These are phyloP conservation scores for Nephrocerus scutellatus DNA, from an alignment of 2,888 invertebrate species.

Conservation along the genomic window DNA sequence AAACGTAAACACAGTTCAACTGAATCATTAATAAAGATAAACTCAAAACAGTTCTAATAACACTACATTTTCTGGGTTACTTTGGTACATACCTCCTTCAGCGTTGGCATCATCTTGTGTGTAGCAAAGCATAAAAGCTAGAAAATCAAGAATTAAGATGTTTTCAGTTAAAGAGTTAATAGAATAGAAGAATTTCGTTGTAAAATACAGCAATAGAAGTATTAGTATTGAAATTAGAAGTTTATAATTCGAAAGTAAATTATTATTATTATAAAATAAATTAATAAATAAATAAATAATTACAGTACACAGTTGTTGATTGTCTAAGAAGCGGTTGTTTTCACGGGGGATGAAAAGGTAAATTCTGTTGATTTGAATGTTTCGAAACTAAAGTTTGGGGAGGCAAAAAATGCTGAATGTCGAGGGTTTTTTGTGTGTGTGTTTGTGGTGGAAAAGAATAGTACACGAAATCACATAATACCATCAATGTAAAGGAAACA, in stretches of 20 bases:
- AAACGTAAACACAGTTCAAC: slow-evolving; percentile 10
- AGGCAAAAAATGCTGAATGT: no score
- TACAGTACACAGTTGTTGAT: slow-evolving; percentile 22
- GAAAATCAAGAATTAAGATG: slow-evolving; percentile 48
- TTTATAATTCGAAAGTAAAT: slow-evolving; percentile 14
- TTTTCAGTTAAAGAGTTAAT: slow-evolving; percentile 20
- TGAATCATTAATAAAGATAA: slow-evolving; percentile 6
- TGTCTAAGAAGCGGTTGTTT: slow-evolving; percentile 7
- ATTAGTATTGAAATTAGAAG: slow-evolving; percentile 18
- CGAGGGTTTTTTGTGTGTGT: no score
- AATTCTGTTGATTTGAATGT: no score
- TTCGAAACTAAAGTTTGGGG: no score
- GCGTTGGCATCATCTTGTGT: slow-evolving; percentile 85
- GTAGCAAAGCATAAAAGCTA: slow-evolving; percentile 91
- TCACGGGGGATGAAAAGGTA: no score
- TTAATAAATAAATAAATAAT: slow-evolving; percentile 34
- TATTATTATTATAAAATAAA: slow-evolving; percentile 20
- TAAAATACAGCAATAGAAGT: slow-evolving; percentile 12
- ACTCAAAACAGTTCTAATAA: slow-evolving; percentile 14
- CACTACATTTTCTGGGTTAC: slow-evolving; percentile 19
- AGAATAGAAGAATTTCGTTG: slow-evolving; percentile 18
- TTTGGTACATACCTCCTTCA: slow-evolving; percentile 75
- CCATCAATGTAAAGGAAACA: no score
- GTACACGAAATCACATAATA: no score
- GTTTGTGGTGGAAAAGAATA: no score